Percentiles rank a stretch among this genome's conserved stretches.
Conservation (phyloP, 1,140 invertebrate species). For the Notospermus geniculatus region DNA sequence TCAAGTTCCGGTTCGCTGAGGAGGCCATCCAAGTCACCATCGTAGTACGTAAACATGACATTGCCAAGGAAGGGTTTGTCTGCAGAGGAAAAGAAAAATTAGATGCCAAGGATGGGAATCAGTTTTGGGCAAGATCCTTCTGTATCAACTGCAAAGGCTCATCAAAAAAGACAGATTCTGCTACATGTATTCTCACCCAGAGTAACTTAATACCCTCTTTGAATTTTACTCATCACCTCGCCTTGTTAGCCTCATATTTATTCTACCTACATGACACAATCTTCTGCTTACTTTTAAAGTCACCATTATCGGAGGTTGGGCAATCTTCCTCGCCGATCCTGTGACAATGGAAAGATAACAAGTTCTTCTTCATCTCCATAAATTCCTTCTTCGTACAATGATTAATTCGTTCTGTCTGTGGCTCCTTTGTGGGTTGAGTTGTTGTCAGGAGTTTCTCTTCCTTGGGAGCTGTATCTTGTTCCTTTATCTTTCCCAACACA, state of each 20-base stretch:
- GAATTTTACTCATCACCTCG: too few species aligned
- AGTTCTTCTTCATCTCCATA: not conserved
- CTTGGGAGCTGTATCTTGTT: too few species aligned
- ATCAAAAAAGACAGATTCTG: too few species aligned
- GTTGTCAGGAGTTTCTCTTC: too few species aligned
- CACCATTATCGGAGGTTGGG: constrained; percentile 2
- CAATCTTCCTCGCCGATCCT: constrained; percentile 5
- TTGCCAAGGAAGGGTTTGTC: constrained; percentile 10
- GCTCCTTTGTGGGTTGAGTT: too few species aligned
- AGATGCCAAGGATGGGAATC: not conserved
- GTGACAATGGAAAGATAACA: not conserved
- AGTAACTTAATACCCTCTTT: too few species aligned
- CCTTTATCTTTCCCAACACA: too few species aligned
- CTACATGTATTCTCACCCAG: too few species aligned
- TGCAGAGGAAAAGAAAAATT: constrained; percentile 23
- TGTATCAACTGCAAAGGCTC: too few species aligned
- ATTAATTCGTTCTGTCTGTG: not conserved
- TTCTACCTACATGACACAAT: too few species aligned
- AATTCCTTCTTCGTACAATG: not conserved
- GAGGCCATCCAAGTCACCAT: constrained; percentile 7
- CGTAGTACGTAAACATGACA: constrained; percentile 10
- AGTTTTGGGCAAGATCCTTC: too few species aligned
- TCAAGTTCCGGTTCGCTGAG: not conserved
- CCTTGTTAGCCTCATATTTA: too few species aligned
- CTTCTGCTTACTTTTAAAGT: not conserved